Percentiles rank a stretch among this genome's conserved stretches.
phyloP scores from a whole-genome alignment of 2,113 vertebrate genomes.

The Cygnus buccinator region DNA sequence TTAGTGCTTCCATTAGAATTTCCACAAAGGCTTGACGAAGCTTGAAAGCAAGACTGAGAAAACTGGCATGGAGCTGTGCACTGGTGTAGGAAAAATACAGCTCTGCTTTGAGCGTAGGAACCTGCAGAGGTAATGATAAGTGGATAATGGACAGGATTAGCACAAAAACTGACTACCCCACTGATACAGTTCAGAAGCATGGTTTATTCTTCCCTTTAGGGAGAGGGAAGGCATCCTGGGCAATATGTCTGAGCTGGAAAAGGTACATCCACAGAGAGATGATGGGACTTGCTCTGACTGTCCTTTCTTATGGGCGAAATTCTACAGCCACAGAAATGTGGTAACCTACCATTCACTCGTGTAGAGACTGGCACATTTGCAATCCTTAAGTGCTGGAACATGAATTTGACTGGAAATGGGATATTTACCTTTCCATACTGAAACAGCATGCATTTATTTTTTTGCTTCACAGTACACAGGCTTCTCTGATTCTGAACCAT shows the following conservation, averaged over 20 bases:
- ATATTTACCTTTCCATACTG: background rate
- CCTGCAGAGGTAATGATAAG: background rate
- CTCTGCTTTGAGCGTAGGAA: background rate
- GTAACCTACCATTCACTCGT: background rate
- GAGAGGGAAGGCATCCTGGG: background rate
- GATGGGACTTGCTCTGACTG: background rate
- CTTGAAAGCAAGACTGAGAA: background rate
- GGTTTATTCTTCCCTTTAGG: background rate
- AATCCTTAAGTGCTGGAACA: background rate
- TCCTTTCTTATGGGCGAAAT: background rate
- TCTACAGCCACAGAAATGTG: background rate
- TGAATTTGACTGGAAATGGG: background rate
- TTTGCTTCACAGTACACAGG: background rate
- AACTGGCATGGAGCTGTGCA: background rate
- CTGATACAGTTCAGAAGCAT: background rate
- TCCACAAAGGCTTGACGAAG: background rate
- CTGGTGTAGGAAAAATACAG: background rate
- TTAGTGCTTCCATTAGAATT: slow-evolving; percentile 24
- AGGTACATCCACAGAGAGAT: background rate
- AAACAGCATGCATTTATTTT: background rate
- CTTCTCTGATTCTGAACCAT: background rate
- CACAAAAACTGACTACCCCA: background rate
- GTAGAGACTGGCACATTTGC: background rate
- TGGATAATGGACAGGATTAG: background rate
- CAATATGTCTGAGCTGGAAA: background rate